These are phyloP conservation scores for Colletes latitarsis DNA, from an alignment of 1,140 invertebrate species.

Conservation along the genomic window DNA sequence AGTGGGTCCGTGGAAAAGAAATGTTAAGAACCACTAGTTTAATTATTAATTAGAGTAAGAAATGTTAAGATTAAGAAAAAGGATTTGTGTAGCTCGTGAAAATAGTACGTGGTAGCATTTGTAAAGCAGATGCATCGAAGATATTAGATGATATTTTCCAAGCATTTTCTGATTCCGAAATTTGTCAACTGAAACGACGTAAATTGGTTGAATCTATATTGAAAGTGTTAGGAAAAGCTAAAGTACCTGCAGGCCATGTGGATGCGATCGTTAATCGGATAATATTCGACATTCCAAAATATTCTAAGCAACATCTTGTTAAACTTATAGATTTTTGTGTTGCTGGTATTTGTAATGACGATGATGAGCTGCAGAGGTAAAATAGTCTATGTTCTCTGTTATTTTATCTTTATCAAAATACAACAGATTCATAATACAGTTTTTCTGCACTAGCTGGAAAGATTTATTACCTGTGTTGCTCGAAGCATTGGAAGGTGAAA, in stretches of 20 bases:
- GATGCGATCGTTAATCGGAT: constrained; percentile 70
- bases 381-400: not conserved
- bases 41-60: not conserved
- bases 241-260: constrained; percentile 62
- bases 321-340: constrained; percentile 75
- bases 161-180: constrained; percentile 59
- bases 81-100: constrained; percentile 65
- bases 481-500: constrained; percentile 77
- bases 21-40: not conserved
- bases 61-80: not conserved
- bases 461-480: constrained; percentile 79
- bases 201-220: constrained; percentile 68
- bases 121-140: constrained; percentile 57
- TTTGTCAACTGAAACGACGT: constrained; percentile 63
- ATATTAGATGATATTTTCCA: constrained; percentile 67
- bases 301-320: constrained; percentile 63
- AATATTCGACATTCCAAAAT: constrained; percentile 69
- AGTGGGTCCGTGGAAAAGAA: too few relatives aligned
- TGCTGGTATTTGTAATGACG: constrained; percentile 67
- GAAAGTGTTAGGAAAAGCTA: constrained; percentile 50
- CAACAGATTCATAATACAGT: not conserved
- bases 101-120: constrained; percentile 59
- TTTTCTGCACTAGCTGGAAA: constrained; percentile 77
- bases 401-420: not conserved
- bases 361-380: constrained; percentile 71